Evolutionary conservation across 2,113 vertebrate genomes (phyloP), one percentile per base, ranked within the genome.

Genomic region (Carollia perspicillata): DNA sequence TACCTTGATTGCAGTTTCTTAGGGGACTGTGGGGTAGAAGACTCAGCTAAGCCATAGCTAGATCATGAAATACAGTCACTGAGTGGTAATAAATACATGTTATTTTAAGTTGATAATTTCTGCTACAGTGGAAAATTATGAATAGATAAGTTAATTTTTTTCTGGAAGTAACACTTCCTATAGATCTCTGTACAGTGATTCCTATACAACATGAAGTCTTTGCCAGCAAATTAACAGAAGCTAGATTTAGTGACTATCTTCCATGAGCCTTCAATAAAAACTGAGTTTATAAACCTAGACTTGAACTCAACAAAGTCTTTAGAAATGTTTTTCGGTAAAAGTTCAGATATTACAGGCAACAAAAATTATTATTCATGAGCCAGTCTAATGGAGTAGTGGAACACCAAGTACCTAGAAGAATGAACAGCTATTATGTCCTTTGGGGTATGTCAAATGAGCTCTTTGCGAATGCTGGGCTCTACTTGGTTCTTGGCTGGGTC

Each of bases 171-270:
- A 17, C 5, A 74, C 33, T 72, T 74, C 11, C 33, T 55, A 5
- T 40, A 69, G 51, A n/a, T 44, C 7, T 23, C 6, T 84, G 68
- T 35, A 10, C 1, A 77, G 8, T 16, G 14, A 65, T 79, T 68
- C 3, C 18, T 65, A 2, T 44, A 75, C 3, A 87, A 40, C 12
- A 35, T 58, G 49, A 79, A 22, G 7, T 79, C 17, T 86, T 94
- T 86, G 63, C n/a, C 28, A 90, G 58, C 9, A 89, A 79, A 87
- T 81, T 42, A 69, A 63, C 66, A 49, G 51, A 33, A 95, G 10
- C 37, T 53, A 58, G 23, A 92, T 79, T 84, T 78, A 89, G 33
- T 83, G 28, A 79, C 8, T 66, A 49, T 95, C 95, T 88, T 85
- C 72, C 44, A 3, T 65, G 60, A 93, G 5, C 2, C 4, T 44